Percentiles rank a stretch among this genome's conserved stretches.
Conservation (phyloP, 2,797 vertebrate genomes). For the Bradypodion pumilum region DNA sequence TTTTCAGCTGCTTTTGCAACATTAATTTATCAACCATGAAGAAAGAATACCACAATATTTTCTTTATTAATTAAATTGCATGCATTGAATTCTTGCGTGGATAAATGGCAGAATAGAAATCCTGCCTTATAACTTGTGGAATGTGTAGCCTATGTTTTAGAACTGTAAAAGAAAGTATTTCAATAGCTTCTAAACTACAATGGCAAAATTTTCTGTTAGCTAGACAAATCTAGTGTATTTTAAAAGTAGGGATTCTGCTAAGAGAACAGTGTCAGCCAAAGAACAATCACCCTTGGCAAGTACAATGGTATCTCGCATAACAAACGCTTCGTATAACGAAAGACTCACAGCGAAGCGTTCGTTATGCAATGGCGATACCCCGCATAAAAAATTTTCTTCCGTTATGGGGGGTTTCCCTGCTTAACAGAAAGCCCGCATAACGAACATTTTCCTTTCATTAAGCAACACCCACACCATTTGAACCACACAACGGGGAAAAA, state of each 20-base stretch:
- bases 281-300: constrained; percentile 34
- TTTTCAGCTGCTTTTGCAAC: constrained; percentile 69
- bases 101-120: constrained; percentile 62
- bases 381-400: no score
- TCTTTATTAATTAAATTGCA: constrained; percentile 72
- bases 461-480: no score
- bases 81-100: constrained; percentile 65
- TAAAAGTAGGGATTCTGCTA: constrained; percentile 29
- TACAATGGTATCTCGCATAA: no score
- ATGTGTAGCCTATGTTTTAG: constrained; percentile 42
- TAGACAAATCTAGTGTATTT: constrained; percentile 43
- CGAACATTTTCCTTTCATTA: no score
- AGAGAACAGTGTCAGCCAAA: constrained; percentile 34
- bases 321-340: no score
- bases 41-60: constrained; percentile 63
- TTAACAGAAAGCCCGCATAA: no score
- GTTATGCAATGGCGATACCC: no score
- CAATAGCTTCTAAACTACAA: constrained; percentile 39
- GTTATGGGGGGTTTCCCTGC: no score
- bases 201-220: constrained; percentile 42
- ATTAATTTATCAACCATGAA: constrained; percentile 65
- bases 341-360: no score
- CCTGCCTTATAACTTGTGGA: constrained; percentile 50
- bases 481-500: no score
- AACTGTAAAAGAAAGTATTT: constrained; percentile 40